Conservation (phyloP, 2,888 invertebrate genomes). For the Schizaphis graminum region DNA sequence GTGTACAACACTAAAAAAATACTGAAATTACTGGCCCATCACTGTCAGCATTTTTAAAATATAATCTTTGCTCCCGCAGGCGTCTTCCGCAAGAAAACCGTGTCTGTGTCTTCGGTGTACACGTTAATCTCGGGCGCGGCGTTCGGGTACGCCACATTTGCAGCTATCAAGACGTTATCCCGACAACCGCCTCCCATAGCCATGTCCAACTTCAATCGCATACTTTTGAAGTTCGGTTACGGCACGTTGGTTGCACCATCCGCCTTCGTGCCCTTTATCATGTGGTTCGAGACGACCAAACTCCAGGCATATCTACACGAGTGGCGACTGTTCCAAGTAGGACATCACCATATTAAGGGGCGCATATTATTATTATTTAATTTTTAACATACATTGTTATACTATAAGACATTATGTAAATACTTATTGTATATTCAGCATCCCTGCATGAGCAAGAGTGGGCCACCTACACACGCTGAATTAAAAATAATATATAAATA, state of each 20-base stretch:
- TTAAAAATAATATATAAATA: background rate
- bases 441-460: background rate
- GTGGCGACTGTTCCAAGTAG: slow-evolving; percentile 25
- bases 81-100: slow-evolving; percentile 23
- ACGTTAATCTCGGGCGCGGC: background rate
- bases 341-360: background rate
- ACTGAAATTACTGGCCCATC: background rate
- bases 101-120: slow-evolving; percentile 11
- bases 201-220: slow-evolving; percentile 18
- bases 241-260: slow-evolving; percentile 18
- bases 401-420: background rate
- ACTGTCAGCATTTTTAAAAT: too few species aligned
- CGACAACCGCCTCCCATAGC: background rate
- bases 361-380: background rate
- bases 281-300: slow-evolving; percentile 36
- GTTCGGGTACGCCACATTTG: background rate
- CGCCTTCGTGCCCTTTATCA: slow-evolving; percentile 17
- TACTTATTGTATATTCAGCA: background rate
- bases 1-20: background rate
- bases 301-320: slow-evolving; percentile 13
- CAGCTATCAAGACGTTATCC: background rate
- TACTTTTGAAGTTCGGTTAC: background rate
- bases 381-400: background rate
- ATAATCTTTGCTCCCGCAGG: background rate
- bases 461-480: background rate